Percentiles rank a stretch among this genome's conserved stretches.
These are phyloP conservation scores for Papilio gigon DNA, from an alignment of 2,888 invertebrate genomes.

Conservation along the genomic window DNA sequence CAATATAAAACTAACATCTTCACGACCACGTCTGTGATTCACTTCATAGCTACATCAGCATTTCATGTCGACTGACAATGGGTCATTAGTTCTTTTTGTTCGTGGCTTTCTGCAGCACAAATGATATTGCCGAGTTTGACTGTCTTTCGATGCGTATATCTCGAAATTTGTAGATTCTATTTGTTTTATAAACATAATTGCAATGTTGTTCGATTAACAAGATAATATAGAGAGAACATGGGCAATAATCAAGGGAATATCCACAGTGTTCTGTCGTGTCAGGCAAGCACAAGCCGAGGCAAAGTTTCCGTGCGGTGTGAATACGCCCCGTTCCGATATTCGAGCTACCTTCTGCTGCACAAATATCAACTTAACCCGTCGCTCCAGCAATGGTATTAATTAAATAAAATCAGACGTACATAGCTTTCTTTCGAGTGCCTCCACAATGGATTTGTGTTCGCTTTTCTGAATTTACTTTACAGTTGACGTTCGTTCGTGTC, in stretches of 20 bases:
- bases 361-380: conserved; percentile 52
- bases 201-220: too few species aligned
- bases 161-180: too few species aligned
- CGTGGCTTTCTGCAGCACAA: not conserved
- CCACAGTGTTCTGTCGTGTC: conserved; percentile 46
- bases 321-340: conserved; percentile 67
- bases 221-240: too few species aligned
- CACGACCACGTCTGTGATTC: not conserved
- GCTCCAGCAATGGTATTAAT: conserved; percentile 41
- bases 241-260: conserved; percentile 45
- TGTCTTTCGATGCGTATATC: too few species aligned
- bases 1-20: not conserved
- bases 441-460: conserved; percentile 16
- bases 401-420: conserved; percentile 30
- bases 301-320: conserved; percentile 70
- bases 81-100: not conserved
- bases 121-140: too few species aligned
- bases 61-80: too few species aligned
- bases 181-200: too few species aligned
- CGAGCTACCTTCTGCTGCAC: conserved; percentile 64
- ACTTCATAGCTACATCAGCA: not conserved
- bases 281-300: conserved; percentile 58
- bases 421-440: conserved; percentile 15
- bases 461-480: conserved; percentile 18
- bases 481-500: conserved; percentile 3